These are phyloP conservation scores for Danaus plexippus DNA, from an alignment of 1,140 invertebrate genomes.

Conservation along the genomic window DNA sequence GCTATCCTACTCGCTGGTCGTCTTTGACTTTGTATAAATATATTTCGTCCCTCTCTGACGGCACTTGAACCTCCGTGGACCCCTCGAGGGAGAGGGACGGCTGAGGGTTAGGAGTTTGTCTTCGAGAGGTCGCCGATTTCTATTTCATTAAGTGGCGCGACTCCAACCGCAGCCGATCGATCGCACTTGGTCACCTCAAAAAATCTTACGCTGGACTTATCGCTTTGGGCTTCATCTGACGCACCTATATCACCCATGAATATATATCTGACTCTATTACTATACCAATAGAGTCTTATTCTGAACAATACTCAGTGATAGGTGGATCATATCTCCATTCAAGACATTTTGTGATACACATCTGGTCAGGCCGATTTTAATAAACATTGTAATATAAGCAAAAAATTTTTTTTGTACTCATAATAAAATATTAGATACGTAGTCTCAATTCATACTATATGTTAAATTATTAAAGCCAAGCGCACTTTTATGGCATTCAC, in stretches of 20 bases:
- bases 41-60: conserved; percentile 61
- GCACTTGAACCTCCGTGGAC: conserved; percentile 42
- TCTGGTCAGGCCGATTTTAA: no score
- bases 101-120: conserved; percentile 59
- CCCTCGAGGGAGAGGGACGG: conserved; percentile 48
- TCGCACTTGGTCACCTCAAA: conserved; percentile 49
- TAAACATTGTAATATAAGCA: no score
- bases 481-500: conserved; percentile 18
- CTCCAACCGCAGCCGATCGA: conserved; percentile 63
- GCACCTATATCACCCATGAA: no score
- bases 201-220: conserved; percentile 16
- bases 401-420: no score
- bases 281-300: no score
- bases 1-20: conserved; percentile 66
- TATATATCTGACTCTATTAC: no score
- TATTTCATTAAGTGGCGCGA: conserved; percentile 68
- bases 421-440: no score
- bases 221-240: no score
- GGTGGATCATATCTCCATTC: no score
- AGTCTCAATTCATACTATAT: neutral
- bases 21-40: conserved; percentile 72
- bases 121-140: conserved; percentile 69
- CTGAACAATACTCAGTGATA: no score
- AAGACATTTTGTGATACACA: no score
- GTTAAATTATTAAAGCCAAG: conserved; percentile 14